Evolutionary conservation across 2,113 vertebrate species (phyloP).

Genomic region (Crocuta crocuta): DNA sequence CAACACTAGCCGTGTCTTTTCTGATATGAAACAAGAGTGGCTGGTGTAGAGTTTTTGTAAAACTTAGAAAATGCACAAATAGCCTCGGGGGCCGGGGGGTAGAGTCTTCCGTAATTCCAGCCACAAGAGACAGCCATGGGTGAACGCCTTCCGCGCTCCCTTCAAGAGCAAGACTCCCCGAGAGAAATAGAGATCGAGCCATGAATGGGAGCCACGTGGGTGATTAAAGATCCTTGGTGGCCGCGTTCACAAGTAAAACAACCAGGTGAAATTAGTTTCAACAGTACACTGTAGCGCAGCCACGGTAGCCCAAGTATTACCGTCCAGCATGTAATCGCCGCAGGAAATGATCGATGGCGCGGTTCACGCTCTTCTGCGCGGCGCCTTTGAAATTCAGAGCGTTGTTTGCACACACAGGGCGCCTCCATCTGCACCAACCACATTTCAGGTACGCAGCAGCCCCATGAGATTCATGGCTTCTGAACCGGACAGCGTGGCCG

Average conservation of each 20-base stretch:
- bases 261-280: not conserved
- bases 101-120: not conserved
- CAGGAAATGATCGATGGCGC: rapidly evolving
- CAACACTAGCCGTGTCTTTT: not conserved
- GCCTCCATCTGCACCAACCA: not conserved
- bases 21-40: not conserved
- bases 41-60: not conserved
- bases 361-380: rapidly evolving
- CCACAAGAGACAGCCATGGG: not conserved
- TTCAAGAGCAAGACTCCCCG: not conserved
- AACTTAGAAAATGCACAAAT: not conserved
- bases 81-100: rapidly evolving
- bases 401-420: rapidly evolving
- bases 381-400: not conserved
- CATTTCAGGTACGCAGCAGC: rapidly evolving
- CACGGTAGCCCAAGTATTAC: not conserved
- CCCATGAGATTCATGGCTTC: rapidly evolving
- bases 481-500: rapidly evolving
- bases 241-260: not conserved
- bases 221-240: not conserved
- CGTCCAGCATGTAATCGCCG: not conserved
- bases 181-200: not conserved
- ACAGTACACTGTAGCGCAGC: not conserved
- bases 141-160: not conserved
- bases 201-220: not conserved